Base-by-base conservation (phyloP, 2,113 vertebrate genomes). In the Gulo gulo region DNA sequence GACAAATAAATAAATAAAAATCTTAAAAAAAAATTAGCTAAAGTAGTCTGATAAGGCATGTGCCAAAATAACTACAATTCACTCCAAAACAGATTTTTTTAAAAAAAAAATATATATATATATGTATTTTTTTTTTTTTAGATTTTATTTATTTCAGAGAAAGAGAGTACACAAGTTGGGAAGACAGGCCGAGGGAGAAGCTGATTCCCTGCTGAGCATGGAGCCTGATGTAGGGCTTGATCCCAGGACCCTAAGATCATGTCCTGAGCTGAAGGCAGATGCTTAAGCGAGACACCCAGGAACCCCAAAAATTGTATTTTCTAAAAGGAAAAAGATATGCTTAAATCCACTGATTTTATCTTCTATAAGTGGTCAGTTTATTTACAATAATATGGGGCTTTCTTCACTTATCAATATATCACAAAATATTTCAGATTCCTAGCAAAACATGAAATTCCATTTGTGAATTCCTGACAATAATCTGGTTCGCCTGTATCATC, bases 361-460 rank as follows among this genome's bases (percentile, higher is more conserved):
- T 57, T 6, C 16, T 93, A 90, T 83, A 90, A 97, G 42, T 96
- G 10, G 13, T 95, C 23, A 73, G 26, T 94, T 88, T 71, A 89
- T 65, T 65, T 67, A 84, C 21, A 80, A 55, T 69, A 88, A 82
- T n/a, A 82, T 23, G 10, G 13, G 21, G 34, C 59, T 92, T 76
- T 95, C 65, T 78, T 93, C 36, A 71, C 14, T 34, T 23, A 69
- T 87, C 80, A 67, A 61, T 91, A 65, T 79, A 73, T 69, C 80
- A 87, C 18, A 95, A 91, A 96, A 55, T 78, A 93, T 42, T 85
- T 95, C 52, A 74, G n/a, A 61, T 24, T 73, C 55, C 71, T 9
- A 55, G 36, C 9, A 83, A 80, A 94, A 84, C 81, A 82, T 82
- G 29, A 71, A 85, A 69, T 69, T 21, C 67, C n/a, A 10, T 69